These are phyloP conservation scores for Allophyes oxyacanthae DNA, from an alignment of 2,888 invertebrate species.

Conservation along the genomic window DNA sequence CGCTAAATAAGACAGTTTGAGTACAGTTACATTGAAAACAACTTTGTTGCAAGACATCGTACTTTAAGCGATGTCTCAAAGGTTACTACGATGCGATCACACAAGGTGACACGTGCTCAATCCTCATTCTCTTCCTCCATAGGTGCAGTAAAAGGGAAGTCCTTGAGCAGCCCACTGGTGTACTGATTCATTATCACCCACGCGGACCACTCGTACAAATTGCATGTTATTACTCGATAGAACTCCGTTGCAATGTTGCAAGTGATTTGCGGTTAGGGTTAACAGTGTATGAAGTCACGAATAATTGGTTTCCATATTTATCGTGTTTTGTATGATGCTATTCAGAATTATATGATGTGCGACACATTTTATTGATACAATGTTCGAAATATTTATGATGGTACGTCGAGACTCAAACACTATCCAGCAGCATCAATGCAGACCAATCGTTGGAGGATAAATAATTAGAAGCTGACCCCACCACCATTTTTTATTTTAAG, in stretches of 20 bases:
- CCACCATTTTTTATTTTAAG: too few relatives aligned
- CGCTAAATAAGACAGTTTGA: too few relatives aligned
- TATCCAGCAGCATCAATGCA: too few relatives aligned
- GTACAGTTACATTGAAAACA: conserved; percentile 13
- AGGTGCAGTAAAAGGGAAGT: conserved; percentile 83
- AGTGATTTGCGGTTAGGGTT: conserved; percentile 56
- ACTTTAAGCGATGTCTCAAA: conserved; percentile 14
- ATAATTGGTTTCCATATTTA: conserved; percentile 21
- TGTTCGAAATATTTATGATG: too few relatives aligned
- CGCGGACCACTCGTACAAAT: conserved; percentile 66
- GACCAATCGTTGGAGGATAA: too few relatives aligned
- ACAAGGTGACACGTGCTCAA: conserved; percentile 53
- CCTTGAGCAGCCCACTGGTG: conserved; percentile 81
- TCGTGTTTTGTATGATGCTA: conserved; percentile 5
- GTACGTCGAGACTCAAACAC: too few relatives aligned
- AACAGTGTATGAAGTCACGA: conserved; percentile 40
- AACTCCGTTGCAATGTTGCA: conserved; percentile 47
- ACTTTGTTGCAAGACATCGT: conserved; percentile 12
- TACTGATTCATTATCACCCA: conserved; percentile 83
- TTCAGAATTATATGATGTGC: conserved; percentile 6
- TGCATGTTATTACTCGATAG: conserved; percentile 67
- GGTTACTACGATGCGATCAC: conserved; percentile 31
- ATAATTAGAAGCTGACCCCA: too few relatives aligned
- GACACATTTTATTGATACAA: too few relatives aligned
- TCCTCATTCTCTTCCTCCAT: conserved; percentile 66